Conservation (phyloP, 2,888 invertebrate species). For the Nudaria mundana region DNA sequence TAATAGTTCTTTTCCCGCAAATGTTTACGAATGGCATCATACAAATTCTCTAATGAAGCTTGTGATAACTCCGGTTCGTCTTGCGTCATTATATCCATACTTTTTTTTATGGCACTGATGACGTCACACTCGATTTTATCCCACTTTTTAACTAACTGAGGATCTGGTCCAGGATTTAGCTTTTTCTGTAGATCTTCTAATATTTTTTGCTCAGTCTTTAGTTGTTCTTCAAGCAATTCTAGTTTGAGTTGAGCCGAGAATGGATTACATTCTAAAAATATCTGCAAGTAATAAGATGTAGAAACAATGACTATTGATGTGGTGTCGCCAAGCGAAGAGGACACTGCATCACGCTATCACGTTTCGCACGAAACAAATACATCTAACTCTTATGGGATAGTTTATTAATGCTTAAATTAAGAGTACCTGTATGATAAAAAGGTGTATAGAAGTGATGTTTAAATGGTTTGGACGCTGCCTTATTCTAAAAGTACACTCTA, state of each 20-base stretch:
- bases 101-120: conserved; percentile 69
- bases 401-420: too few relatives aligned
- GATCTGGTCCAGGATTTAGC: conserved; percentile 68
- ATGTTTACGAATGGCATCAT: conserved; percentile 65
- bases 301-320: too few relatives aligned
- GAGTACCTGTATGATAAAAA: too few relatives aligned
- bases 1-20: conserved; percentile 71
- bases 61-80: conserved; percentile 72
- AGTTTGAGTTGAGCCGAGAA: conserved; percentile 87
- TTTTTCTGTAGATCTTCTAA: conserved; percentile 82
- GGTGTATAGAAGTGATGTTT: too few relatives aligned
- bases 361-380: too few relatives aligned
- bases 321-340: too few relatives aligned
- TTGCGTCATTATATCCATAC: conserved; percentile 68
- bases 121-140: conserved; percentile 75
- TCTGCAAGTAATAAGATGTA: conserved; percentile 48
- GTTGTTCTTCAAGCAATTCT: conserved; percentile 80
- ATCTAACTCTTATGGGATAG: too few relatives aligned
- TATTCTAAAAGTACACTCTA: too few relatives aligned
- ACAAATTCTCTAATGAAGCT: conserved; percentile 65
- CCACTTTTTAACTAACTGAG: conserved; percentile 74
- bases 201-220: conserved; percentile 82
- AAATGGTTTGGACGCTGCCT: too few relatives aligned
- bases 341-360: too few relatives aligned
- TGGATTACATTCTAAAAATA: conserved; percentile 92